A percentile compares a stretch with the other conserved stretches of the same genome.
These are phyloP conservation scores for Ormyrus rosae DNA, from an alignment of 2,888 invertebrate species.

Conservation along the genomic window DNA sequence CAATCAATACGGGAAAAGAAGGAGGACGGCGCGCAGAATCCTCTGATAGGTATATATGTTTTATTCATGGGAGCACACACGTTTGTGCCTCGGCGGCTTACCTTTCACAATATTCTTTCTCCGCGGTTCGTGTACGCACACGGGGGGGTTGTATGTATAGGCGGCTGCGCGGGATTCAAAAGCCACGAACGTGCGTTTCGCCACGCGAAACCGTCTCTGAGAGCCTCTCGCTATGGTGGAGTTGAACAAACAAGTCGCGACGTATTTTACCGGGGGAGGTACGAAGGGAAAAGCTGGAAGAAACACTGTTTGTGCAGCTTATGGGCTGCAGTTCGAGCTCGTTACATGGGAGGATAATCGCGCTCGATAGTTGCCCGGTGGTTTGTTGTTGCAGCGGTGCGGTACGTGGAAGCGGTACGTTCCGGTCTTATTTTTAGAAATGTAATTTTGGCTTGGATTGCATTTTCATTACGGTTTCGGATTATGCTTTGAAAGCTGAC, in stretches of 20 bases:
- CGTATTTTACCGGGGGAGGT: not conserved
- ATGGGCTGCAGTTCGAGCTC: not conserved
- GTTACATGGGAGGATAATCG: not conserved
- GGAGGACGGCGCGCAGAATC: constrained; percentile 5
- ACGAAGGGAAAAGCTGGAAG: not conserved
- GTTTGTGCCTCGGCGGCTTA: constrained; percentile 11
- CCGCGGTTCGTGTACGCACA: not conserved
- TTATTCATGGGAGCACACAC: constrained; percentile 22
- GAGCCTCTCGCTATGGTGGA: not conserved
- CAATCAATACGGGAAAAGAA: constrained; percentile 16
- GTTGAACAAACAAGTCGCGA: constrained; percentile 28
- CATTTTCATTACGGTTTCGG: too few species aligned
- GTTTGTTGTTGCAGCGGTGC: too few species aligned
- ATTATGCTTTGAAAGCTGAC: too few species aligned
- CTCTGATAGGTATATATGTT: constrained; percentile 34
- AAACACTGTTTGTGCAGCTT: not conserved
- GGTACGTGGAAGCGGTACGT: too few species aligned
- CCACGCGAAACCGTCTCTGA: not conserved
- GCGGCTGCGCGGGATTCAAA: constrained; percentile 22
- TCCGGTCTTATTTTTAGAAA: too few species aligned
- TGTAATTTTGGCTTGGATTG: too few species aligned
- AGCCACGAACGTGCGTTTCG: constrained; percentile 14
- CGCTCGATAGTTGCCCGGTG: not conserved
- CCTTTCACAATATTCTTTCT: constrained; percentile 22
- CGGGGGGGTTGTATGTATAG: not conserved